These are phyloP conservation scores for Actinia equina DNA, from an alignment of 64 coral and sea anemone species.

Conservation along the genomic window DNA sequence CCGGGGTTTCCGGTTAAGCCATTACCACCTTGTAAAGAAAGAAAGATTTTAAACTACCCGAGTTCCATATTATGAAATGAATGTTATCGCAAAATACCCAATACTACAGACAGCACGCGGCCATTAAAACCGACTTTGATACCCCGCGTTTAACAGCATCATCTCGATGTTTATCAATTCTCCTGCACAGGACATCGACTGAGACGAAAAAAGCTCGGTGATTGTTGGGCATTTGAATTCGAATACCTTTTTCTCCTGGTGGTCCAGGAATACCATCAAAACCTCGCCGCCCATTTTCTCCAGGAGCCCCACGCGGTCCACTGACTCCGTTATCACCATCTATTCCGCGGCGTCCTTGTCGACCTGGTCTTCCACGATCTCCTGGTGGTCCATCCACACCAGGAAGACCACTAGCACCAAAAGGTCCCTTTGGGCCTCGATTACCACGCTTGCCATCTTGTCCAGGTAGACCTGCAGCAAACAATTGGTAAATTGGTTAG, in stretches of 20 bases:
- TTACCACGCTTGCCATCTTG: constrained; percentile 3
- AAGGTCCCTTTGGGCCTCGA: not conserved
- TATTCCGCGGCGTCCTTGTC: constrained; percentile 38
- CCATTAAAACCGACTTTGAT: too few species aligned
- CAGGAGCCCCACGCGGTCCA: constrained; percentile 40
- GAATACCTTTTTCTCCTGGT: constrained; percentile 17
- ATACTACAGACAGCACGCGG: too few species aligned
- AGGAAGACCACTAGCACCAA: not conserved
- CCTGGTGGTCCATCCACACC: constrained; percentile 23
- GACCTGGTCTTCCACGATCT: constrained; percentile 27
- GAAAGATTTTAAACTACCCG: not conserved
- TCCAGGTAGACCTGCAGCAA: constrained; percentile 20
- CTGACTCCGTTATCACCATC: constrained; percentile 44
- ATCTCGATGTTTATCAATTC: too few species aligned
- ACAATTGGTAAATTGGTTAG: not conserved
- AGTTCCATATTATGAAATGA: not conserved
- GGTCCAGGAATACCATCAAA: constrained; percentile 16
- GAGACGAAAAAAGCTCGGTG: not conserved
- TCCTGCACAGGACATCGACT: too few species aligned
- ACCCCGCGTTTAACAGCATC: too few species aligned
- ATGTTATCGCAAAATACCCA: too few species aligned
- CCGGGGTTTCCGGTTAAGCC: not conserved
- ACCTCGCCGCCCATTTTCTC: not conserved
- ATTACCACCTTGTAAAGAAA: not conserved
- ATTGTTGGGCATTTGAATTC: not conserved